Base-by-base conservation (phyloP, 2,113 vertebrate genomes). In the Saccopteryx leptura region DNA sequence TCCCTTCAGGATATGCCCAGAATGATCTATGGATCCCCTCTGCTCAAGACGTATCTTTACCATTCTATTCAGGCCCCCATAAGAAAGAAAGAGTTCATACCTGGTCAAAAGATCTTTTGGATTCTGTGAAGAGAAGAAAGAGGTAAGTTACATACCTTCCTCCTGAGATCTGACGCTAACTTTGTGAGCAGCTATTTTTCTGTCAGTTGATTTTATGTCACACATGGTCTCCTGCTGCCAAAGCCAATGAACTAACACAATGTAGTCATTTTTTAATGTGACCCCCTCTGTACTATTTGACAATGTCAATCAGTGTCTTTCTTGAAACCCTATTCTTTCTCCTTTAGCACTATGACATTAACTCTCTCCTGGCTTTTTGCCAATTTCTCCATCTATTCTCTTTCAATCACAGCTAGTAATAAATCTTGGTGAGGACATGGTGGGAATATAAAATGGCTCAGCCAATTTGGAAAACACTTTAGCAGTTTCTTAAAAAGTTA, bases 81-180 rank as follows among this genome's bases (percentile, higher is more conserved):
- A 82, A 31, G 33, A 68, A 68, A 68, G n/a, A 21, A 88, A 48
- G 61, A 33, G 9, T 4, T 48, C 82, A 11, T 88, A 96, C 95
- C 95, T 96, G 75, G 52, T 71, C 82, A 96, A 69, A 56, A 94
- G 46, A 82, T 76, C 92, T 88, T 91, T 87, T 61, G 95, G 95
- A 94, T 96, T 94, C 95, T 96, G 92, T 88, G 21, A 93, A 96
- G 58, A 93, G 46, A 96, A 93, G n/a, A 76, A 56, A 95, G 54
- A 92, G 78, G 39, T 15, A 82, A 89, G 18, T 85, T 26, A 92
- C 0, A 0, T 18, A 39, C 19, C 24, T 39, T 68, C 50, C 14
- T 17, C 50, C 14, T 31, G 31, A 86, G 58, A 93, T 1, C 39
- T 54, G 4, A 4, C 11, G 52, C 39, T 74, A 58, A 68, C 58